Evolutionary conservation across 2,113 vertebrate species (phyloP), one percentile per base, ranked within the genome.

Genomic region (Vidua chalybeata): DNA sequence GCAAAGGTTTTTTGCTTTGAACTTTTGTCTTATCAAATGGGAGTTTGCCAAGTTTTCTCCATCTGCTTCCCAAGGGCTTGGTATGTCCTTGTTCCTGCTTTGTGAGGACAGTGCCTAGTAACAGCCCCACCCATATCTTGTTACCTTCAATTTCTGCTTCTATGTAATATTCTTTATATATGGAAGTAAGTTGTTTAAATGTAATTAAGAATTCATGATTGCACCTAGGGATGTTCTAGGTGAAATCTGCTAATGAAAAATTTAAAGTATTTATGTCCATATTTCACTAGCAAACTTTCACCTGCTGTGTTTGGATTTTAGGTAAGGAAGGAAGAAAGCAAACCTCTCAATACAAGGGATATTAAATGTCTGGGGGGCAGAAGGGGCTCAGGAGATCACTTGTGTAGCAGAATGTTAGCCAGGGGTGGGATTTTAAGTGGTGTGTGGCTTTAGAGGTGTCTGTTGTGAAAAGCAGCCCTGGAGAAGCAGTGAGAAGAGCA

Each of bases 21-120:
- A 96, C 87, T 97, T 96, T 84, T 96, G 95, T 97, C 96, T 94
- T 99, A 97, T 97, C 96, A 97, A 98, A 98, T 98, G 97, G 97
- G 96, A 97, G 97, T 98, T 98, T 98, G 98, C 98, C 94, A 97
- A 84, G 98, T 98, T 98, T 97, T 99, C 97, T 98, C 98, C 98
- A 96, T 98, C 98, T 99, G 98, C 98, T 98, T 91, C 98, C 19
- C 9, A 11, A 28, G 98, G 98, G 90, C 97, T 89, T 97, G 94
- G 84, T 94, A 86, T 97, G 96, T 91, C 63, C 49, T 95, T 97
- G 94, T 87, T 94, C 94, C 96, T 97, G 95, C 97, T 96, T 92
- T 92, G 98, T 98, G 98, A 98, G 98, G 97, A 98, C 96, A 98
- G 97, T 89, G 97, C 97, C 98, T 98, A 98, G 98, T 99, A 99